These are phyloP conservation scores for Cyanoramphus novaezelandiae DNA, from an alignment of 2,113 vertebrate genomes.

Conservation along the genomic window DNA sequence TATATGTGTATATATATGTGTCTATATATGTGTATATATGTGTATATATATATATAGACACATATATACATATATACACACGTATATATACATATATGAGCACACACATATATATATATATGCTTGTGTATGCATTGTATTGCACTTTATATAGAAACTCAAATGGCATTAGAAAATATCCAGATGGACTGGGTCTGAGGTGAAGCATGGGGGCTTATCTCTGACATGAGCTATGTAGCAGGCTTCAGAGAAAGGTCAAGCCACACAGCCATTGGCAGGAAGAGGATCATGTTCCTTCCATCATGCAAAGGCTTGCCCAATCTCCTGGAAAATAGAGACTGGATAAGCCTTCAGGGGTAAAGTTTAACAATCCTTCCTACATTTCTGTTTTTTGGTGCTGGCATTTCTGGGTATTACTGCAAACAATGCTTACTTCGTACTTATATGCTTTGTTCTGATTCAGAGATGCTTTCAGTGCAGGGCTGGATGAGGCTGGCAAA, in stretches of 20 bases:
- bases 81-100: too few relatives aligned
- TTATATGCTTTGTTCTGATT: conserved; percentile 11
- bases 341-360: neutral
- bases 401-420: neutral
- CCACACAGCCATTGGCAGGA: rapidly evolving
- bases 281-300: neutral
- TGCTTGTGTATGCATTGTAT: neutral
- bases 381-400: neutral
- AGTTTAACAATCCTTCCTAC: neutral
- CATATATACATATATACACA: too few relatives aligned
- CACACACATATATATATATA: neutral
- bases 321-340: neutral
- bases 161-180: neutral
- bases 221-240: neutral
- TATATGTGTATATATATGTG: neutral
- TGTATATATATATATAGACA: too few relatives aligned
- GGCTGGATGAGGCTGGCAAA: conserved; percentile 10
- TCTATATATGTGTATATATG: too few relatives aligned
- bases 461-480: conserved; percentile 4
- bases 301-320: neutral
- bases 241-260: neutral
- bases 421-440: conserved; percentile 1
- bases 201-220: neutral
- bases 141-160: neutral
- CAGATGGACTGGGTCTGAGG: neutral